Evolutionary conservation across 1,140 invertebrate species (phyloP).

Genomic region (Sminthurides bifidus): DNA sequence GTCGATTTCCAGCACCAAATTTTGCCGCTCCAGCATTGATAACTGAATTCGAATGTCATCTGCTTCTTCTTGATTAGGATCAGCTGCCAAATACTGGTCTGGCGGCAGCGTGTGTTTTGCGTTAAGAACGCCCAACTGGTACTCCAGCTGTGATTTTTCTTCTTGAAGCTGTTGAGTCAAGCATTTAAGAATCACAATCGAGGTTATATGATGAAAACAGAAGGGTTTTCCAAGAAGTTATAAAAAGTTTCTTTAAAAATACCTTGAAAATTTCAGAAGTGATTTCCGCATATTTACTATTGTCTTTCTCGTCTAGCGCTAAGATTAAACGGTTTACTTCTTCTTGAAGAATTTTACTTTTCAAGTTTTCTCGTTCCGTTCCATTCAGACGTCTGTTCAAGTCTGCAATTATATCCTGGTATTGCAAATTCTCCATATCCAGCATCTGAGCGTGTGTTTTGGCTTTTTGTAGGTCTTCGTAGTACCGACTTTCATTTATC

Average conservation of each 20-base stretch:
- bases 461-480: constrained; percentile 18
- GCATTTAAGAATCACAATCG: not conserved
- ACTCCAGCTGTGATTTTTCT: not conserved
- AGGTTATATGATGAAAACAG: not conserved
- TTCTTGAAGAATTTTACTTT: constrained; percentile 25
- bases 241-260: not conserved
- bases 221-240: not conserved
- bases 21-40: constrained; percentile 11
- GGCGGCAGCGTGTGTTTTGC: constrained; percentile 21
- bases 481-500: constrained; percentile 21
- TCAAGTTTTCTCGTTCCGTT: constrained; percentile 16
- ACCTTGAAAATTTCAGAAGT: constrained; percentile 67
- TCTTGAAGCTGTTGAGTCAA: not conserved
- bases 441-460: constrained; percentile 17
- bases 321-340: constrained; percentile 43
- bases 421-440: constrained; percentile 29
- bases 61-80: not conserved
- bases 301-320: constrained; percentile 73
- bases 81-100: not conserved
- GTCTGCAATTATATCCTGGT: constrained; percentile 18
- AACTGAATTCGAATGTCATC: constrained; percentile 14
- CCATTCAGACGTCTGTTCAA: constrained; percentile 7
- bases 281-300: constrained; percentile 68
- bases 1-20: constrained; percentile 20
- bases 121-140: constrained; percentile 54